Conservation (phyloP, 2,113 vertebrate genomes). For the Takifugu bimaculatus region DNA sequence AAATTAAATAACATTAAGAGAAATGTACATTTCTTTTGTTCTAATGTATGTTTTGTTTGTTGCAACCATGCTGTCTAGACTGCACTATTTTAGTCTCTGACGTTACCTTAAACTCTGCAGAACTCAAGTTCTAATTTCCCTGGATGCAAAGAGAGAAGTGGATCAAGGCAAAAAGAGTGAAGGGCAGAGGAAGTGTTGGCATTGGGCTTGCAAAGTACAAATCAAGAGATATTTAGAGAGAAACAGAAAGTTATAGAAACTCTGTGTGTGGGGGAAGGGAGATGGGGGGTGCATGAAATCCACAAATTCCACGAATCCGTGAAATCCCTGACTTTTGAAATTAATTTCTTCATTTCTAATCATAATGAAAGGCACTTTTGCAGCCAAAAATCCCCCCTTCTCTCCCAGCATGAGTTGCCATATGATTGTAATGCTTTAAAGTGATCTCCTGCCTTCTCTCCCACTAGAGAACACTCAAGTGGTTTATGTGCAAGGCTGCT, state of each 20-base stretch:
- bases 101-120: background rate
- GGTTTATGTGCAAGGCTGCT: conserved; percentile 47
- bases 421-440: conserved; percentile 33
- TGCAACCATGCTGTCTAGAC: conserved; percentile 27
- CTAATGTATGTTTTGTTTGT: background rate
- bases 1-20: too few species aligned
- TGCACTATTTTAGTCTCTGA: conserved; percentile 9
- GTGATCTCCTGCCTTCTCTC: conserved; percentile 30
- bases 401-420: conserved; percentile 7
- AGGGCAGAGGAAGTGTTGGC: conserved; percentile 58
- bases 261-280: conserved; percentile 4
- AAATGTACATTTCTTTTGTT: too few species aligned
- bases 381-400: background rate
- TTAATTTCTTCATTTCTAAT: background rate
- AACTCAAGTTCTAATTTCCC: conserved; percentile 38
- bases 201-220: conserved; percentile 48
- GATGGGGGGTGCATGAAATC: background rate
- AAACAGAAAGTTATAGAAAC: background rate
- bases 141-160: conserved; percentile 19
- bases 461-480: conserved; percentile 30
- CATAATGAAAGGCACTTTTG: too few species aligned
- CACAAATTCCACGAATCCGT: conserved; percentile 14
- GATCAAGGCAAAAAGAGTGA: conserved; percentile 3
- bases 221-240: conserved; percentile 33
- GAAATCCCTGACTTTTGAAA: conserved; percentile 12